phyloP scores from a whole-genome alignment of 2,888 invertebrate genomes.

The Germaria angustata region DNA sequence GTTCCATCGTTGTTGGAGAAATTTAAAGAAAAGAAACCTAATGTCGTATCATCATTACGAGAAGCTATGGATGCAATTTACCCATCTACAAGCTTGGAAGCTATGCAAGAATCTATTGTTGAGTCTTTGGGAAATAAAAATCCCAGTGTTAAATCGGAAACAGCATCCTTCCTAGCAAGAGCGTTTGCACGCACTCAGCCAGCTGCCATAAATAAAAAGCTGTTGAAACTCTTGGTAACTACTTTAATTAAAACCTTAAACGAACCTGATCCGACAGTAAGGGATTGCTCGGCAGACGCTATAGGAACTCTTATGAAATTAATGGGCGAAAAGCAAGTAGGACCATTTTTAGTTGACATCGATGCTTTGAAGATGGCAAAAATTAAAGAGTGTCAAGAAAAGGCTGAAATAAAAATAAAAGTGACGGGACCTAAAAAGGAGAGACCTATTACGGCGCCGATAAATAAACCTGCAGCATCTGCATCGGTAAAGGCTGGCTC shows the following conservation, averaged over 20 bases:
- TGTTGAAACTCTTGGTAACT: slow-evolving; percentile 90
- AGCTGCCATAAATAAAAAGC: slow-evolving; percentile 91
- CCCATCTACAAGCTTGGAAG: slow-evolving; percentile 88
- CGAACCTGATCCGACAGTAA: slow-evolving; percentile 90
- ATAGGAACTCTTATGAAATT: slow-evolving; percentile 96
- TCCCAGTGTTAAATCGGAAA: slow-evolving; percentile 93
- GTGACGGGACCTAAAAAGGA: slow-evolving; percentile 83
- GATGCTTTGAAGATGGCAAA: slow-evolving; percentile 95
- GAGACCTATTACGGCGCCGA: slow-evolving; percentile 77
- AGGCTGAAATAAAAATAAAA: slow-evolving; percentile 92
- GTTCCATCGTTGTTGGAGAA: slow-evolving; percentile 92
- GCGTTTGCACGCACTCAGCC: slow-evolving; percentile 91
- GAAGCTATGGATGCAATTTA: slow-evolving; percentile 96
- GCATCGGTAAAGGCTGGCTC: slow-evolving; percentile 74
- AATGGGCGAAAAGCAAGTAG: slow-evolving; percentile 94
- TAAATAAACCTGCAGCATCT: slow-evolving; percentile 74
- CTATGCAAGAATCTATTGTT: slow-evolving; percentile 91
- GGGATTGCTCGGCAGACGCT: slow-evolving; percentile 96
- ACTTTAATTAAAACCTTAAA: slow-evolving; percentile 86
- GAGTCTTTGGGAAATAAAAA: slow-evolving; percentile 95
- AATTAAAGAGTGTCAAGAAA: slow-evolving; percentile 95
- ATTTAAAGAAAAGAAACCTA: slow-evolving; percentile 97
- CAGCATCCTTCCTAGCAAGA: slow-evolving; percentile 90
- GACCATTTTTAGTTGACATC: slow-evolving; percentile 91
- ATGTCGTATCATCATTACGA: slow-evolving; percentile 91